Evolutionary conservation across 1,140 invertebrate genomes (phyloP).

Genomic region (Macrostomum lignano): DNA sequence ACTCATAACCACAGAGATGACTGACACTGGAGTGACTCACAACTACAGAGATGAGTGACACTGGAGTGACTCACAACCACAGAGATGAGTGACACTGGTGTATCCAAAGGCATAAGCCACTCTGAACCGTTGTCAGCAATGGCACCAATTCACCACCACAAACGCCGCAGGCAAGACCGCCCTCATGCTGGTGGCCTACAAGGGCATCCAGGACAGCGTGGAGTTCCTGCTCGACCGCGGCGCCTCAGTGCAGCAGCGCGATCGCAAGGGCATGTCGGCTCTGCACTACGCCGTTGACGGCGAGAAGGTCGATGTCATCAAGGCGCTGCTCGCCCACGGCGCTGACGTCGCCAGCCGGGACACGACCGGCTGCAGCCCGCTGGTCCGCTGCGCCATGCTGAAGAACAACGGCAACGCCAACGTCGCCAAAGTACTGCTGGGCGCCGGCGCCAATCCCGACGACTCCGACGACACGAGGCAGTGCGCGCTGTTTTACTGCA

Average conservation of each 20-base stretch:
- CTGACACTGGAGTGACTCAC: too few relatives aligned
- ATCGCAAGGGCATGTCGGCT: background rate
- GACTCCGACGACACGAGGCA: background rate
- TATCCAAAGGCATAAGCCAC: too few relatives aligned
- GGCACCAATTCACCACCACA: too few relatives aligned
- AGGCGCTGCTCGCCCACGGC: background rate
- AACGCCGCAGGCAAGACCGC: background rate
- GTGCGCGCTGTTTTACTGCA: background rate
- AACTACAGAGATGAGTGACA: too few relatives aligned
- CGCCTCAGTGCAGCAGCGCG: background rate
- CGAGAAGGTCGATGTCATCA: background rate
- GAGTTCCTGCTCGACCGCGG: background rate
- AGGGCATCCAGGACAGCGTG: background rate
- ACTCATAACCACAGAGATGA: too few relatives aligned
- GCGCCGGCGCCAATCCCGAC: background rate
- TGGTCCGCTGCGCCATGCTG: background rate
- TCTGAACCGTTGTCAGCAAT: too few relatives aligned
- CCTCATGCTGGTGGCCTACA: background rate
- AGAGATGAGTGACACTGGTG: too few relatives aligned
- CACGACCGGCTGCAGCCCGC: background rate
- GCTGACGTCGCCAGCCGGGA: background rate
- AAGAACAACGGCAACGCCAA: constrained; percentile 2
- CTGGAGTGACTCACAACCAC: too few relatives aligned
- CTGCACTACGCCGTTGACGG: constrained; percentile 2
- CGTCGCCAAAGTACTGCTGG: background rate